Base-by-base conservation (phyloP, 2,888 invertebrate genomes). In the Spicauda simplicius region DNA sequence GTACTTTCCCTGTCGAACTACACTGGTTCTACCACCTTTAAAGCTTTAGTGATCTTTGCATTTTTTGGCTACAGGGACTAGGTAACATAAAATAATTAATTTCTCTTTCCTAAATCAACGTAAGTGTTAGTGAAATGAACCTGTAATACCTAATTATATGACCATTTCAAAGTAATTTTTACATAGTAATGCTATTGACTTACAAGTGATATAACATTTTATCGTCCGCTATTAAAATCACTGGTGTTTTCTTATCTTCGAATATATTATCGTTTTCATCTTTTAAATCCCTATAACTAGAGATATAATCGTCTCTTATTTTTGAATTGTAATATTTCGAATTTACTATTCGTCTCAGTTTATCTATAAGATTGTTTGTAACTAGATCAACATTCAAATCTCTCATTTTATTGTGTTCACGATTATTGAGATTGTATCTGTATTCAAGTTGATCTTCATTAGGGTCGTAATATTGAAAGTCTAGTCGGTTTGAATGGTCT, bases 401-500 rank as follows among this genome's bases (percentile, higher is more conserved):
- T 55, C 37, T 50, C 5, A 50, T 45, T 11, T 54, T 41, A 7
- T 16, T 16, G 12, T 52, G 19, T 7, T n/a, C 48, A 20, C 16
- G 16, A 18, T 16, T 30, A 48, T 16, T n/a, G 12, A 41, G 10
- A 8, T 18, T 19, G 14, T 33, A 11, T 45, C 25, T 48, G 48
- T 56, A 48, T 25, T 61, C 14, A 16, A 52, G 0, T 7, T 30
- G 52, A 2, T 61, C 50, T 20, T 19, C 48, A 18, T 60, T 45
- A 6, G 66, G 59, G n/a, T 60, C 66, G 30, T 55, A 66, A 50
- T 66, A 66, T n/a, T 66, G n/a, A 20, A 8, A 12, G 11, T 66
- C 66, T 33, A 66, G 33, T 55, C 45, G 8, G 3, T 60, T 54
- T 14, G 16, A 12, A 10, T 59, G 30, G 2, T 54, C 59, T 41